These are phyloP conservation scores for Temnopleurus reevesii DNA, from an alignment of 53 echinoderm and acorn worm genomes.

Conservation along the genomic window DNA sequence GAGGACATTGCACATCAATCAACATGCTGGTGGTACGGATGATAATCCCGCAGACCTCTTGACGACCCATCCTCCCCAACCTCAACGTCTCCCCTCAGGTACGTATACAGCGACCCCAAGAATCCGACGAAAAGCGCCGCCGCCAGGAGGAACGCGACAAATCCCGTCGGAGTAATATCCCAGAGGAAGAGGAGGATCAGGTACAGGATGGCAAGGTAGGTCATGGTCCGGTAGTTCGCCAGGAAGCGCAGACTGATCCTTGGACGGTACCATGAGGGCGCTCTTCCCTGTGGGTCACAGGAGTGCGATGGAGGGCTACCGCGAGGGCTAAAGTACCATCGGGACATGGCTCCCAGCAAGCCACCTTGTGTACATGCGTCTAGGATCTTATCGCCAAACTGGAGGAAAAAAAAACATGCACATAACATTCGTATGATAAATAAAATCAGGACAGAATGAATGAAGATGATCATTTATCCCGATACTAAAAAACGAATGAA, in stretches of 20 bases:
- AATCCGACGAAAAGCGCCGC: slow-evolving; percentile 69
- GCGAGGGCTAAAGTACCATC: slow-evolving; percentile 81
- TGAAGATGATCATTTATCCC: no score
- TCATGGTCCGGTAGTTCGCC: slow-evolving; percentile 78
- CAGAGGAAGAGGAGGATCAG: slow-evolving; percentile 59
- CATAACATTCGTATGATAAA: no score
- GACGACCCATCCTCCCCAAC: background rate
- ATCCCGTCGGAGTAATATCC: slow-evolving; percentile 71
- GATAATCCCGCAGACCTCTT: background rate
- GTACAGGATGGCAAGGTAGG: slow-evolving; percentile 54
- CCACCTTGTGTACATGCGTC: slow-evolving; percentile 67
- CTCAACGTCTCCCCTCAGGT: background rate
- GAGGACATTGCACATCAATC: background rate
- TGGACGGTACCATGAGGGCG: slow-evolving; percentile 61
- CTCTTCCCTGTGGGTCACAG: background rate
- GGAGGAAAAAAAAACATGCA: slow-evolving; percentile 24
- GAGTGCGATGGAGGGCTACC: slow-evolving; percentile 55
- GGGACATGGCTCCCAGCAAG: slow-evolving; percentile 76
- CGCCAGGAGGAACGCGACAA: slow-evolving; percentile 53
- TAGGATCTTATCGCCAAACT: slow-evolving; percentile 80
- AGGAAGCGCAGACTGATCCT: slow-evolving; percentile 88
- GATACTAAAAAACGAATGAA: no score
- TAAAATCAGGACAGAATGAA: no score
- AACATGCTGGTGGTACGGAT: background rate
- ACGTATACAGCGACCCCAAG: slow-evolving; percentile 57